phyloP scores from a whole-genome alignment of 2,888 invertebrate genomes.

The Diaprepes abbreviatus region DNA sequence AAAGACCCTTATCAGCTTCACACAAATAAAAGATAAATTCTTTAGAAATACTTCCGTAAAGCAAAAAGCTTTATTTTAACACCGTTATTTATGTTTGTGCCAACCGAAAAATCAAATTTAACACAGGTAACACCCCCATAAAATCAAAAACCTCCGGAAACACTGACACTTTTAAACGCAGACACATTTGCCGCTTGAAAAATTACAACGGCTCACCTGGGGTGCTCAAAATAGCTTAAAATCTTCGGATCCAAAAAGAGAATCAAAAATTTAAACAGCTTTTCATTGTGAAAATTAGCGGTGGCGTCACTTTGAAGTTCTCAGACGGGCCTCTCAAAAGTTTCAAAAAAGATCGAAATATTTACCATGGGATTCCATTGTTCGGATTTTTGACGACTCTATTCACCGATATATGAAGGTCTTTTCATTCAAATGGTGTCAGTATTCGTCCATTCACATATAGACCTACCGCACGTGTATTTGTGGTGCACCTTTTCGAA shows the following conservation, averaged over 20 bases:
- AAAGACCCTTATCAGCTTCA: too few relatives aligned
- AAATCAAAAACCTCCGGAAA: slow-evolving; percentile 32
- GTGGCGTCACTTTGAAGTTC: slow-evolving; percentile 60
- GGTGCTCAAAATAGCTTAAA: slow-evolving; percentile 32
- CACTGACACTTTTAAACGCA: slow-evolving; percentile 33
- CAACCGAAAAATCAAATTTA: slow-evolving; percentile 25
- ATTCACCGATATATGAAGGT: slow-evolving; percentile 40
- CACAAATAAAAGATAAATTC: too few relatives aligned
- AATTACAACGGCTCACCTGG: slow-evolving; percentile 40
- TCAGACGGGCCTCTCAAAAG: slow-evolving; percentile 51
- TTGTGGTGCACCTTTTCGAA: slow-evolving; percentile 32
- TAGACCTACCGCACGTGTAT: slow-evolving; percentile 47
- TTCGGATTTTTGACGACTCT: slow-evolving; percentile 46
- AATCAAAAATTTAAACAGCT: slow-evolving; percentile 38
- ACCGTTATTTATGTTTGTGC: slow-evolving; percentile 21
- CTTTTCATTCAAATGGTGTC: slow-evolving; percentile 48
- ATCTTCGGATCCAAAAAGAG: slow-evolving; percentile 15
- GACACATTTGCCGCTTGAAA: slow-evolving; percentile 30
- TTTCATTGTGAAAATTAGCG: slow-evolving; percentile 55
- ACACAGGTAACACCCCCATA: slow-evolving; percentile 36
- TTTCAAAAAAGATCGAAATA: slow-evolving; percentile 43
- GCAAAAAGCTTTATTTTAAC: slow-evolving; percentile 6
- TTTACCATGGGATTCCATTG: slow-evolving; percentile 47
- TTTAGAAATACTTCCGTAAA: too few relatives aligned
- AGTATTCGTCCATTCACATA: slow-evolving; percentile 38